Base-by-base conservation (phyloP, 2,888 invertebrate genomes). In the Caenorhabditis auriculariae region DNA sequence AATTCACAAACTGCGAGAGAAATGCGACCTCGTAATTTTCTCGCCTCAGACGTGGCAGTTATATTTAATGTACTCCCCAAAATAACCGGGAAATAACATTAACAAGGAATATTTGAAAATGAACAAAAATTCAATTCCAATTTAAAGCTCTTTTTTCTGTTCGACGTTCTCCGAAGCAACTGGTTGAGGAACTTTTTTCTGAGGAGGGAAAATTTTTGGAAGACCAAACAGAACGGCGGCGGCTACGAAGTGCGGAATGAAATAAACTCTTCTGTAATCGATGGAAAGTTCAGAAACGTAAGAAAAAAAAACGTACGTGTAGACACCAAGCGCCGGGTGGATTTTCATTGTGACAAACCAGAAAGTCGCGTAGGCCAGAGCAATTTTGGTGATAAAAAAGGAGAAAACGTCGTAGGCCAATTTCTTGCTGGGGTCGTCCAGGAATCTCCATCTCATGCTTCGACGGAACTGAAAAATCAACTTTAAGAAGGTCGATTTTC, bases 291-390 rank as follows among this genome's bases (percentile, higher is more conserved):
- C 17, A 43, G 45, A 7, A 21, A 47, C 12, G 3, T 38, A 23
- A 21, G n/a, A n/a, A 24, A 24, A 5, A 39, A 6, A 26, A 42
- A 85, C 88, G 86, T 85, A 93, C 91, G 88, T 87, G 83, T 90
- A 91, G 75, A 92, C 85, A 54, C 86, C 86, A 53, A 91, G 84
- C 76, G 89, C 88, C 32, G 90, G 88, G 82, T 87, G 86, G 74
- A 93, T 88, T 81, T 93, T 91, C 77, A 95, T 87, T 63, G 94
- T 85, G 60, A 94, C 88, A 84, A 96, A 96, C 69, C 92, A 90
- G 83, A 92, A 91, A 42, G 92, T 91, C 51, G 90, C 86, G 82
- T 95, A 95, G 29, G 90, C 89, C 87, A 95, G 88, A 60, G 89
- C 87, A 46, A 71, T 61, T 43, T 93, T 88, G 21, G 93, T 93